Evolutionary conservation across 1,140 invertebrate genomes (phyloP).

Genomic region (Chironomus striatipennis): DNA sequence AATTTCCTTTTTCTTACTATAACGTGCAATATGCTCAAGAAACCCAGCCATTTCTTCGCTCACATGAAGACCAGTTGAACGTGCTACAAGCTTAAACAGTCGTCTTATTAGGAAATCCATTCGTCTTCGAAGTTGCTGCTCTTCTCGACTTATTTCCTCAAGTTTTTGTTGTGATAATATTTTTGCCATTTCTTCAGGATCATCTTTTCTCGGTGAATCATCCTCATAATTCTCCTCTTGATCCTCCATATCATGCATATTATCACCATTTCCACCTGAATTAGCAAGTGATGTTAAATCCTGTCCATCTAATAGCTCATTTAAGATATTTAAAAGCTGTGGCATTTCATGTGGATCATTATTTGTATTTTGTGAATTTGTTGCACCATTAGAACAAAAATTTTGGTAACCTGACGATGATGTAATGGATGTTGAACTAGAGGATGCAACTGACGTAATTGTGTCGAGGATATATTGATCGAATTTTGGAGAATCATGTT

Average conservation of each 20-base stretch:
- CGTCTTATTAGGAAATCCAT: conserved; percentile 61
- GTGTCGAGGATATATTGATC: conserved; percentile 7
- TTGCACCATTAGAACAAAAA: not conserved
- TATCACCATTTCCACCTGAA: conserved; percentile 4
- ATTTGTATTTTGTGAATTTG: not conserved
- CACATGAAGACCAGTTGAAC: conserved; percentile 60
- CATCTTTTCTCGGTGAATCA: conserved; percentile 10
- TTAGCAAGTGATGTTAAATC: not conserved
- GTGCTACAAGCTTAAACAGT: conserved; percentile 63
- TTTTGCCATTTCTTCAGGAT: not conserved
- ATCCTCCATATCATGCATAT: not conserved
- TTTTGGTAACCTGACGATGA: not conserved
- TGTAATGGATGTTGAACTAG: not conserved
- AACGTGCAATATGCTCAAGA: conserved; percentile 48
- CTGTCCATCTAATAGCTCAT: conserved; percentile 9
- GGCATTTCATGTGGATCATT: conserved; percentile 17
- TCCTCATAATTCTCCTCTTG: conserved; percentile 17
- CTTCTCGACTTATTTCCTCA: not conserved
- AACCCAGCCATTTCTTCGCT: conserved; percentile 64
- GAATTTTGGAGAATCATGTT: not conserved
- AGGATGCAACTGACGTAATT: not conserved
- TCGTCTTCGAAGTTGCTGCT: conserved; percentile 55
- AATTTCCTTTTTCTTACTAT: conserved; percentile 36
- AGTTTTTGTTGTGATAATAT: not conserved
- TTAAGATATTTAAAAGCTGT: not conserved